Percentiles rank a stretch among this genome's conserved stretches.
Evolutionary conservation across 2,888 invertebrate genomes (phyloP).

Genomic region (Aphelenchoides bicaudatus): DNA sequence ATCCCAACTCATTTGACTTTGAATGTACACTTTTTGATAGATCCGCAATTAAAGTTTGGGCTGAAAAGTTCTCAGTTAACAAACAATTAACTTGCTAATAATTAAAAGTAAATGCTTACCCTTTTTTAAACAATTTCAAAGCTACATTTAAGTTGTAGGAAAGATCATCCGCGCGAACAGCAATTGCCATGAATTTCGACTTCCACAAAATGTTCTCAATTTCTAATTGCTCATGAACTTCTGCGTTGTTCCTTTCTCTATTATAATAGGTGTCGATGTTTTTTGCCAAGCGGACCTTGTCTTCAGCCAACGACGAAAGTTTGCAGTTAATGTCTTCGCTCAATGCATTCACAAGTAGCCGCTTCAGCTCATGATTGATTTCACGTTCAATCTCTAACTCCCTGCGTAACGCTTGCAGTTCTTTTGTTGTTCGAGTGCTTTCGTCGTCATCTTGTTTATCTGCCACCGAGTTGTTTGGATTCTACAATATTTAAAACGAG

Average conservation of each 20-base stretch:
- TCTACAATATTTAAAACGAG: too few relatives aligned
- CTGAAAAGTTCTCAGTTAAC: background rate
- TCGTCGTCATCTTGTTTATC: too few relatives aligned
- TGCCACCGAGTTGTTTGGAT: too few relatives aligned
- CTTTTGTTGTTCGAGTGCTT: too few relatives aligned
- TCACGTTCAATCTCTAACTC: conserved; percentile 59
- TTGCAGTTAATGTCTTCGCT: conserved; percentile 76
- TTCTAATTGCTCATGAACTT: conserved; percentile 85
- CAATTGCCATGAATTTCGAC: conserved; percentile 81
- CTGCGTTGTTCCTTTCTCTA: conserved; percentile 73
- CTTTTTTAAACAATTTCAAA: background rate
- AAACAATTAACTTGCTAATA: too few relatives aligned
- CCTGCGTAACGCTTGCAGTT: background rate
- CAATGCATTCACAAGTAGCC: conserved; percentile 85
- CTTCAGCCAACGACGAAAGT: conserved; percentile 84
- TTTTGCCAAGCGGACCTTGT: conserved; percentile 80
- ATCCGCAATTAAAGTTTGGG: background rate
- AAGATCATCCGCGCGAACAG: conserved; percentile 41
- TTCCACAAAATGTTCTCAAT: conserved; percentile 94
- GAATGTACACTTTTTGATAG: background rate
- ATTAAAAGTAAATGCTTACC: background rate
- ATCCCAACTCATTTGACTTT: background rate
- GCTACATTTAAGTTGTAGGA: conserved; percentile 18
- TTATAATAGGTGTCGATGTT: conserved; percentile 81
- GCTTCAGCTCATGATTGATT: conserved; percentile 87